These are phyloP conservation scores for Heterohyrax brucei DNA, from an alignment of 2,797 vertebrate species.

Conservation along the genomic window DNA sequence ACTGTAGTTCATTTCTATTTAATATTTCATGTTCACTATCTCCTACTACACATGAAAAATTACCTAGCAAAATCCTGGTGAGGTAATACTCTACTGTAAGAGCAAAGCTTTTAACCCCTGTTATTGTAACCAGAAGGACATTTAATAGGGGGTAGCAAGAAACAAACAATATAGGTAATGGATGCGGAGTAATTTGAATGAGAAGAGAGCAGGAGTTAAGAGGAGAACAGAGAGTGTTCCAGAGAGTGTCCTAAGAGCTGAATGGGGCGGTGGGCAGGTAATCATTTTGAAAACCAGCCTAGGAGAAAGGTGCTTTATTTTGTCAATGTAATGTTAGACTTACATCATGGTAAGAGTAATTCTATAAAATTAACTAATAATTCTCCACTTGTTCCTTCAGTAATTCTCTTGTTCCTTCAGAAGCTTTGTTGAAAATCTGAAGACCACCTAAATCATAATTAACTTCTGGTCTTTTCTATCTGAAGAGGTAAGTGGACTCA, in stretches of 20 bases:
- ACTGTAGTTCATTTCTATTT: constrained; percentile 62
- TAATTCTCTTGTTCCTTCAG: background rate
- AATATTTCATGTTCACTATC: constrained; percentile 37
- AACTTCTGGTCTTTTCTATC: background rate
- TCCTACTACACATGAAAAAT: constrained; percentile 57
- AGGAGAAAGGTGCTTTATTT: constrained; percentile 26
- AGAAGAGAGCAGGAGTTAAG: background rate
- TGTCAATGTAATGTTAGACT: constrained; percentile 27
- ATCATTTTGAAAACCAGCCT: background rate
- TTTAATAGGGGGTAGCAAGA: constrained; percentile 16
- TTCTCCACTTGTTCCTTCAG: background rate
- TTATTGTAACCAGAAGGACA: constrained; percentile 1
- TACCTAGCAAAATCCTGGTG: constrained; percentile 35
- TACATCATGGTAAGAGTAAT: background rate
- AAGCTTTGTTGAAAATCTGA: background rate
- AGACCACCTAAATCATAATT: background rate
- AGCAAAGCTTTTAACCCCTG: constrained; percentile 67
- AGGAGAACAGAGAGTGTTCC: background rate
- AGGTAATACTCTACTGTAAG: constrained; percentile 76
- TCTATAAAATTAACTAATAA: background rate
- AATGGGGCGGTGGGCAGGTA: background rate
- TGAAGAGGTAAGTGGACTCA: background rate
- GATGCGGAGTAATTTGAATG: constrained; percentile 27
- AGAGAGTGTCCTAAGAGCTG: background rate
- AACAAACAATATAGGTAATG: constrained; percentile 37